Conservation (phyloP, 2,888 invertebrate species). For the Leptinotarsa tumamoca region DNA sequence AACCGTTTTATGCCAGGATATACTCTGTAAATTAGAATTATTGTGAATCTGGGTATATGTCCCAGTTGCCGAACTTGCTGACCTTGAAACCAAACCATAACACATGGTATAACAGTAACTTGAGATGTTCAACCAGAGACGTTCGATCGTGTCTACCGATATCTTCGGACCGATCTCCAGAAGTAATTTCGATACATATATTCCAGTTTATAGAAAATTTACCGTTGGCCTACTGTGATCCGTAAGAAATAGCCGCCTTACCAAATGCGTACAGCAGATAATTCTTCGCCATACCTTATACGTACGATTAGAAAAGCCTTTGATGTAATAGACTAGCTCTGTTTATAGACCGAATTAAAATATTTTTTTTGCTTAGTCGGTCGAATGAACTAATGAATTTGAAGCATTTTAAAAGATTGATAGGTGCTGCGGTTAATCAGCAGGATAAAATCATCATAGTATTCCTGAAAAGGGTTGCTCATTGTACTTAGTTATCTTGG, state of each 20-base stretch:
- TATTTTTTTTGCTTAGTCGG: constrained; percentile 6
- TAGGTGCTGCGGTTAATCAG: background rate
- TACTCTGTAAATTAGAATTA: too few species aligned
- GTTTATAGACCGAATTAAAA: constrained; percentile 25
- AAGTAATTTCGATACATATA: background rate
- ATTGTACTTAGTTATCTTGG: too few species aligned
- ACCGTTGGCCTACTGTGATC: constrained; percentile 20
- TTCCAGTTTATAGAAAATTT: background rate
- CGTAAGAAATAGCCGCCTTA: constrained; percentile 20
- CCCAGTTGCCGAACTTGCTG: background rate
- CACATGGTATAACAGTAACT: too few species aligned
- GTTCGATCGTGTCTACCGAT: background rate
- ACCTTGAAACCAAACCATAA: background rate
- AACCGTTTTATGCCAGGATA: too few species aligned
- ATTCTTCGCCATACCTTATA: constrained; percentile 21
- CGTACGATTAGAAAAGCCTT: constrained; percentile 25
- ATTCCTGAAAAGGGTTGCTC: too few species aligned
- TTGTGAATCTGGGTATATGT: background rate
- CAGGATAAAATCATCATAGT: background rate
- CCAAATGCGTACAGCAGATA: constrained; percentile 25
- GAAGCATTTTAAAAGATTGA: background rate
- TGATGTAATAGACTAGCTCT: constrained; percentile 14
- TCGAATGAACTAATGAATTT: background rate
- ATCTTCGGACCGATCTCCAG: background rate
- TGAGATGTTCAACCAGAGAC: background rate